Conservation (phyloP, 2,113 vertebrate genomes). For the Capreolus pygargus region DNA sequence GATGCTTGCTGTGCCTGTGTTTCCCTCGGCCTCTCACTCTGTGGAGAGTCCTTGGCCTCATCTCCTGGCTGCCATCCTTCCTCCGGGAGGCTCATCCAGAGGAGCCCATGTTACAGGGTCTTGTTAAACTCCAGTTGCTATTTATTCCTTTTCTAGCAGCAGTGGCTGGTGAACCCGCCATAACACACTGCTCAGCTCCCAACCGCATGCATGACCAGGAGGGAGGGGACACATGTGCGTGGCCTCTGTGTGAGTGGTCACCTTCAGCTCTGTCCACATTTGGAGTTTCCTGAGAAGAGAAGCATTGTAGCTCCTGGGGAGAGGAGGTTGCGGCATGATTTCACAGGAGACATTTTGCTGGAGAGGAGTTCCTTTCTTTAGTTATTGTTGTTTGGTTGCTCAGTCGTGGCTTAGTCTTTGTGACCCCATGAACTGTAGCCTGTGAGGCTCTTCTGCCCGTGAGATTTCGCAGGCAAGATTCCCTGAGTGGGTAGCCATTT, state of each 20-base stretch:
- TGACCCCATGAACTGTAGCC: neutral
- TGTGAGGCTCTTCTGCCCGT: neutral
- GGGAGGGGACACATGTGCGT: neutral
- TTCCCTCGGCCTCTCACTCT: neutral
- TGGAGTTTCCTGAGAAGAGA: neutral
- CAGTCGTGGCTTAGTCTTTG: neutral
- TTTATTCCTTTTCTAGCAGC: neutral
- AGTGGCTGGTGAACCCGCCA: neutral
- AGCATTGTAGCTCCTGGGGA: neutral
- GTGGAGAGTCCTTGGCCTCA: neutral
- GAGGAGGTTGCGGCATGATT: neutral
- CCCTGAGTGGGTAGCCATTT: neutral
- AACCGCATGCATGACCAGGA: neutral
- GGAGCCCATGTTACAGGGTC: neutral
- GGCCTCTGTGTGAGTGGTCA: neutral
- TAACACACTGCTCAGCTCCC: neutral
- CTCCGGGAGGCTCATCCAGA: neutral
- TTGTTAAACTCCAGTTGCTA: neutral
- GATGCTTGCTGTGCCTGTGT: neutral
- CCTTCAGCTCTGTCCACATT: neutral
- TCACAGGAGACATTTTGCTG: neutral
- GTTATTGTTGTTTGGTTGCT: neutral
- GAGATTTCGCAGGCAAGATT: neutral
- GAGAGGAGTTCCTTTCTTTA: neutral
- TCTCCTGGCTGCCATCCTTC: neutral